A percentile compares a stretch with the other conserved stretches of the same genome.
phyloP scores from a whole-genome alignment of 2,888 invertebrate species.

The Drosophila monieri region DNA sequence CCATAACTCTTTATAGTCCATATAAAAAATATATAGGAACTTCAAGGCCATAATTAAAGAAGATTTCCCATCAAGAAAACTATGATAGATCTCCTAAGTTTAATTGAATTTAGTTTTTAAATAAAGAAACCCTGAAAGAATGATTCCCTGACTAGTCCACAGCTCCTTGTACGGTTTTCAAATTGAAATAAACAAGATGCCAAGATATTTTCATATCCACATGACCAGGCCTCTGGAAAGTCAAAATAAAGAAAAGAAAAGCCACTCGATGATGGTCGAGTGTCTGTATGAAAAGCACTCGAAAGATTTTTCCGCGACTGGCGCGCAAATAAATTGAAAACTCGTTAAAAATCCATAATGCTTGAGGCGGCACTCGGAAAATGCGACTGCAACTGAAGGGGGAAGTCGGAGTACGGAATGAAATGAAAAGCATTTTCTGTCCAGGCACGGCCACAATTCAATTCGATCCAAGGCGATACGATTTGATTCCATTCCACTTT shows the following conservation, averaged over 20 bases:
- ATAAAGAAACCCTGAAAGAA: not conserved
- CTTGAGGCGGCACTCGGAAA: conserved; percentile 60
- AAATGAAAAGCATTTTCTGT: conserved; percentile 38
- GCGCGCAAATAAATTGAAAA: conserved; percentile 83
- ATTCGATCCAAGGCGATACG: conserved; percentile 9
- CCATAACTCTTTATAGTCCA: too few relatives aligned
- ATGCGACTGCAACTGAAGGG: conserved; percentile 33
- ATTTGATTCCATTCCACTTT: conserved; percentile 43
- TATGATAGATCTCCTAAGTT: too few relatives aligned
- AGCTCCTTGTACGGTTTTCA: conserved; percentile 12
- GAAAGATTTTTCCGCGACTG: conserved; percentile 69
- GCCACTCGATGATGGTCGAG: conserved; percentile 78
- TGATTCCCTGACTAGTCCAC: conserved; percentile 25
- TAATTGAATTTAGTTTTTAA: not conserved
- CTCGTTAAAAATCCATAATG: conserved; percentile 84
- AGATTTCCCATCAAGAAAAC: too few relatives aligned
- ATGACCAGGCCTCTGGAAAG: conserved; percentile 18
- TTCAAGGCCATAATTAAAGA: too few relatives aligned
- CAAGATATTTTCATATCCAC: conserved; percentile 7
- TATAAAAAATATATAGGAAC: too few relatives aligned
- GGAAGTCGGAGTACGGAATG: conserved; percentile 11
- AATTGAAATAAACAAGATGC: conserved; percentile 26
- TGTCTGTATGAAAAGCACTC: conserved; percentile 80
- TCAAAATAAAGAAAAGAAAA: conserved; percentile 46
- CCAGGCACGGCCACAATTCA: conserved; percentile 14